A percentile compares a stretch with the other conserved stretches of the same genome.
Evolutionary conservation across 2,797 vertebrate species (phyloP).

Genomic region (Danio tinwini): DNA sequence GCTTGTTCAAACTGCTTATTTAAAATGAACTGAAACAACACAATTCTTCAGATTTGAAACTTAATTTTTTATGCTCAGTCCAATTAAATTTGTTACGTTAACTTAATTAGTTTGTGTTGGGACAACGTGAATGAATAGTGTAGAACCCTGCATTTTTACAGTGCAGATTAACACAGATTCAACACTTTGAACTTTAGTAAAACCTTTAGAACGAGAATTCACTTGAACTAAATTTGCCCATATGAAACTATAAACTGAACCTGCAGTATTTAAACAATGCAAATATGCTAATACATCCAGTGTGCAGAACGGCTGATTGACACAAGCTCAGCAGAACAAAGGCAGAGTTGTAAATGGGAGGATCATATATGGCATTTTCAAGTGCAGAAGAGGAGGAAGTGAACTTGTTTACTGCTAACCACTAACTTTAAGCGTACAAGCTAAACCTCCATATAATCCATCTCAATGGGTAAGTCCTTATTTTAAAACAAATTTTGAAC

Average conservation of each 20-base stretch:
- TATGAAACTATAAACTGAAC: neutral
- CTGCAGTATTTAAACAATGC: neutral
- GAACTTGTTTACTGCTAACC: conserved; percentile 58
- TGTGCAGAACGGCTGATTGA: neutral
- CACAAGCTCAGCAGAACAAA: conserved; percentile 7
- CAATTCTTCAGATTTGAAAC: no score
- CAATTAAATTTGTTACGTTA: no score
- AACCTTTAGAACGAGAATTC: neutral
- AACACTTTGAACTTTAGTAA: no score
- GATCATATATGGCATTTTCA: conserved; percentile 63
- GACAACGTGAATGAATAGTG: no score
- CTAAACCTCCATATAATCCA: conserved; percentile 33
- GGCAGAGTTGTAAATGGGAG: conserved; percentile 61
- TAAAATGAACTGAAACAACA: no score
- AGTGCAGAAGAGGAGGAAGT: conserved; percentile 70
- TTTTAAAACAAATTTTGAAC: no score
- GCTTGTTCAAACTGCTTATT: no score
- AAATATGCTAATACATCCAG: neutral
- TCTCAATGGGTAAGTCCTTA: conserved; percentile 65
- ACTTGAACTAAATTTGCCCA: neutral
- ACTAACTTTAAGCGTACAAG: conserved; percentile 36
- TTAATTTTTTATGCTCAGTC: no score
- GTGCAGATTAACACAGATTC: no score
- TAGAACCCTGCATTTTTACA: no score
- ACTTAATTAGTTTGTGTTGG: no score